Conservation (phyloP, 2,888 invertebrate genomes). For the Galerucella nymphaeae region DNA sequence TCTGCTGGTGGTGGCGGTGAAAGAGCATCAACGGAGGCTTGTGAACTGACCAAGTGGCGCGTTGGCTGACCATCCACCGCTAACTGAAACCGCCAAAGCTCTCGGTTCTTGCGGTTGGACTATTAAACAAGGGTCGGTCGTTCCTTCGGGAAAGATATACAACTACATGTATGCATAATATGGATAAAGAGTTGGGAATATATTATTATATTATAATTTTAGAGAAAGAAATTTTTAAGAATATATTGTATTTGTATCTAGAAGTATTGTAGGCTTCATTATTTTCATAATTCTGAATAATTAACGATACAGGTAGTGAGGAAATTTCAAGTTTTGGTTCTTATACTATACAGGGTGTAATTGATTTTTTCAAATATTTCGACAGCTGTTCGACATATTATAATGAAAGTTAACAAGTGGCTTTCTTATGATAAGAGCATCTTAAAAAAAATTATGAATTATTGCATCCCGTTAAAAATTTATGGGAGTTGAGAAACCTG, state of each 20-base stretch:
- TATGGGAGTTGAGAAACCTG: no score
- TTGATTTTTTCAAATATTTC: no score
- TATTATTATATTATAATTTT: neutral
- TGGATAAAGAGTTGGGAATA: neutral
- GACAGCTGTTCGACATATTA: no score
- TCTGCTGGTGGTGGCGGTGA: conserved; percentile 8
- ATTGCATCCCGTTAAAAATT: no score
- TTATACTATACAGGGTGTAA: no score
- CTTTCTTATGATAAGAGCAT: no score
- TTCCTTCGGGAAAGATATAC: conserved; percentile 8
- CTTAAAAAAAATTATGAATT: no score
- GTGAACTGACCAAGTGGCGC: conserved; percentile 53
- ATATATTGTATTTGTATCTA: neutral
- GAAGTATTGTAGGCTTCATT: no score
- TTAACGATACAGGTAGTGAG: no score
- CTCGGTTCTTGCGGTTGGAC: conserved; percentile 56
- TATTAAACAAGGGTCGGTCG: conserved; percentile 56
- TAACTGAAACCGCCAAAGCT: conserved; percentile 55
- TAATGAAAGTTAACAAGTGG: no score
- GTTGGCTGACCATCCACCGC: conserved; percentile 52
- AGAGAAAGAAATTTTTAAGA: neutral
- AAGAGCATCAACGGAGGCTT: conserved; percentile 43
- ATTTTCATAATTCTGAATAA: no score
- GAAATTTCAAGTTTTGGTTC: no score
- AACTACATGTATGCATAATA: neutral